phyloP scores from a whole-genome alignment of 2,797 vertebrate species.

The Enteromius trimaculatus region DNA sequence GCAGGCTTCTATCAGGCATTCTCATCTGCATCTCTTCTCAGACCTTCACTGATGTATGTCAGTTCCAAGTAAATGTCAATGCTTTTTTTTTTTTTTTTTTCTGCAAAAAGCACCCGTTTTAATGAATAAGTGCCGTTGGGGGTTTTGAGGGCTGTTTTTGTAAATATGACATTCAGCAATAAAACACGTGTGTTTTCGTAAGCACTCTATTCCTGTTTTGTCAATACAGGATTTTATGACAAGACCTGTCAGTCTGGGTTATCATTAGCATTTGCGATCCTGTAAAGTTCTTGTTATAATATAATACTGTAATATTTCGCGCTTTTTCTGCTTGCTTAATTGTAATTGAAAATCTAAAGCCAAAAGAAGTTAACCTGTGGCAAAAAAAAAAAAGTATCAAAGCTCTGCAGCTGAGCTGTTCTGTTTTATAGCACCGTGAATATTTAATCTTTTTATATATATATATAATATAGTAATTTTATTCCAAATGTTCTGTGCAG shows the following conservation, averaged over 20 bases:
- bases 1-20: not conserved
- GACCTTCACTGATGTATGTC: not conserved
- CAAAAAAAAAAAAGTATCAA: not conserved
- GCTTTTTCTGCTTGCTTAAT: not conserved
- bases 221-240: not conserved
- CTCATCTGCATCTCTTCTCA: not conserved
- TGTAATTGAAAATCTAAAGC: not conserved
- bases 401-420: not conserved
- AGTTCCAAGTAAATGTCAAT: not conserved
- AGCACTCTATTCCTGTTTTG: not conserved
- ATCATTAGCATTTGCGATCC: not conserved
- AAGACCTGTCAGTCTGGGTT: not conserved
- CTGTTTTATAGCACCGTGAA: not conserved
- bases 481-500: slow-evolving; percentile 66
- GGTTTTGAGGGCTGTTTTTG: not conserved
- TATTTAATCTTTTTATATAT: not conserved
- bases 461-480: too few relatives aligned
- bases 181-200: not conserved
- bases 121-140: not conserved
- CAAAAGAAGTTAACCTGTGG: not conserved
- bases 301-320: not conserved
- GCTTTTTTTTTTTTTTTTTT: not conserved
- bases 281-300: not conserved
- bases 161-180: not conserved
- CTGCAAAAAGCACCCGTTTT: not conserved